Base-by-base conservation (phyloP, 1,140 invertebrate species). In the Heliconius hewitsoni region DNA sequence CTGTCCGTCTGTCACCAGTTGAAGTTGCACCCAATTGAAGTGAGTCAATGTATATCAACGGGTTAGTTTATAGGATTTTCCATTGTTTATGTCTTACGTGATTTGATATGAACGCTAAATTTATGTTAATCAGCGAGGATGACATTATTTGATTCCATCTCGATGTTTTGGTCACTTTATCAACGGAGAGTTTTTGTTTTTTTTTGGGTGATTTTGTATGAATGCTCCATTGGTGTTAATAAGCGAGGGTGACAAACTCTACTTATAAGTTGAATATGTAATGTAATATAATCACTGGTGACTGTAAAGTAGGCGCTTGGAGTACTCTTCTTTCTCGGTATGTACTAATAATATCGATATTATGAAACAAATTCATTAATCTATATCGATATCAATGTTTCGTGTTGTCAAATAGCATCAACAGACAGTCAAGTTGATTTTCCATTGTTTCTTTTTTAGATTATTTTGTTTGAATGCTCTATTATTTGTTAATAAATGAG, bases 181-280 rank as follows among this genome's bases (percentile, higher is more conserved):
- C 30, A 71, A 71, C 16, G 70, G 30, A n/a, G n/a, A 11, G 8
- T 55, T n/a, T n/a, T 1, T 55, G 52, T 55, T 57, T 23, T 2
- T n/a, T n/a, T n/a, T 57, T 57, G n/a, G 8, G 8, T 9, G 2
- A 57, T 23, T n/a, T 57, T 57, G 1, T n/a, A 55, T n/a, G n/a
- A 57, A 57, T 23, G 55, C 55, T 57, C 18, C 6, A 23, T 71
- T 37, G 8, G 27, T 5, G 70, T 71, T 73, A 27, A 73, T 42
- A 30, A 13, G 72, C 71, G 74, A 83, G 83, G 82, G 85, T 84
- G 86, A 79, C 71, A 74, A 76, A 79, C 77, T 74, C 71, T 83
- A 11, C n/a, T 50, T 19, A 52, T 19, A 52, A 52, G 23, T 60
- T 73, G 1, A 55, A 70, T 70, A 34, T 71, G 8, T 19, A 73